Conservation (phyloP, 2,113 vertebrate genomes). For the Indicator indicator region DNA sequence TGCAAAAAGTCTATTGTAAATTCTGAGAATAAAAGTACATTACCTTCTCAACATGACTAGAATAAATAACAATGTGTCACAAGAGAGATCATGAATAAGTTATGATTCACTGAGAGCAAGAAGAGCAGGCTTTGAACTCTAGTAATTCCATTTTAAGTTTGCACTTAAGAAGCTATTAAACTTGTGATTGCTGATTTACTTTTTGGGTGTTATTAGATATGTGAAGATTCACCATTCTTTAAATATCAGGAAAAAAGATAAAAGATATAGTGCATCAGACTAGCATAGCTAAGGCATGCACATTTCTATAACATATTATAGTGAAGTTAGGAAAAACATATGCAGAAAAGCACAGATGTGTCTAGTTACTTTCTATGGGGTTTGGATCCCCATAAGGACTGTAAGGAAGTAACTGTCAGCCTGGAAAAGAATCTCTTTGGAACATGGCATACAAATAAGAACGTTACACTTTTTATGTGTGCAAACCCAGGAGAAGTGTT, state of each 20-base stretch:
- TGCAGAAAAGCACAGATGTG: neutral
- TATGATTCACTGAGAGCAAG: neutral
- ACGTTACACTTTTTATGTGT: neutral
- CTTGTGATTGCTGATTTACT: neutral
- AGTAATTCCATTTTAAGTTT: conserved; percentile 22
- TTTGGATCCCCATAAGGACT: neutral
- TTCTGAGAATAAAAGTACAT: neutral
- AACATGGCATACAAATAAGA: neutral
- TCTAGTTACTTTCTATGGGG: neutral
- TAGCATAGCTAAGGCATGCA: neutral
- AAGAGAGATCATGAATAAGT: neutral
- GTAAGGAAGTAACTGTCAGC: neutral
- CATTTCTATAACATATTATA: neutral
- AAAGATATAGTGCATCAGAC: neutral
- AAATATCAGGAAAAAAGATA: neutral
- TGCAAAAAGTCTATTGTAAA: neutral
- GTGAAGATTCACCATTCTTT: neutral
- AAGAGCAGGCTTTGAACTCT: neutral
- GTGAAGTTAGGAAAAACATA: neutral
- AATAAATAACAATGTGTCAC: neutral
- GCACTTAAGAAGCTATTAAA: neutral
- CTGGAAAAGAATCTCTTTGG: neutral
- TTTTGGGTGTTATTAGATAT: neutral
- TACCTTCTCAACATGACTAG: neutral
- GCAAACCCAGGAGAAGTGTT: neutral